A percentile compares a stretch with the other conserved stretches of the same genome.
Evolutionary conservation across 2,797 vertebrate species (phyloP).

Genomic region (Octomys mimax): DNA sequence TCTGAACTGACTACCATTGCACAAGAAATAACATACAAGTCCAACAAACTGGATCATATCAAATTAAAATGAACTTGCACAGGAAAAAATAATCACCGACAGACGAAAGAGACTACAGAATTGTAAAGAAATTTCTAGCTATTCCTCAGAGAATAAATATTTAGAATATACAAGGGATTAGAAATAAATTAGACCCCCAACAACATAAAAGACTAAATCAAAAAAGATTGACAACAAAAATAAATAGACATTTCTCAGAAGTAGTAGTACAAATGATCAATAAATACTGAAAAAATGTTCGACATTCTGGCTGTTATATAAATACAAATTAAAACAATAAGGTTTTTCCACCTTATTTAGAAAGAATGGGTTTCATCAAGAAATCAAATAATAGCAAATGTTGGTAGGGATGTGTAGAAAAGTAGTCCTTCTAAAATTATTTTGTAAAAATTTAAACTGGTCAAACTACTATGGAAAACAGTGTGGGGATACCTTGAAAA

Average conservation of each 20-base stretch:
- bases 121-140: not conserved
- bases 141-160: not conserved
- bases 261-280: not conserved
- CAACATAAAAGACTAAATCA: not conserved
- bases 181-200: not conserved
- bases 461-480: not conserved
- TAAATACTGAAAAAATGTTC: not conserved
- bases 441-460: not conserved
- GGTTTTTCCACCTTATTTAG: not conserved
- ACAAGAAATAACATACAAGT: not conserved
- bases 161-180: not conserved
- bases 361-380: not conserved
- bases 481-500: not conserved
- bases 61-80: not conserved
- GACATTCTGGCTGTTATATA: not conserved
- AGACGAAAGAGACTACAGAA: not conserved
- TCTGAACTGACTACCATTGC: not conserved
- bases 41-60: not conserved
- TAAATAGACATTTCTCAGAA: not conserved
- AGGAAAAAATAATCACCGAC: not conserved
- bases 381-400: not conserved
- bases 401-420: not conserved
- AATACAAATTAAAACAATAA: not conserved
- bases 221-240: not conserved
- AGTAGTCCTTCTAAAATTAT: not conserved